Evolutionary conservation across 2,113 vertebrate species (phyloP), one percentile per base, ranked within the genome.

Genomic region (Holacanthus passer): DNA sequence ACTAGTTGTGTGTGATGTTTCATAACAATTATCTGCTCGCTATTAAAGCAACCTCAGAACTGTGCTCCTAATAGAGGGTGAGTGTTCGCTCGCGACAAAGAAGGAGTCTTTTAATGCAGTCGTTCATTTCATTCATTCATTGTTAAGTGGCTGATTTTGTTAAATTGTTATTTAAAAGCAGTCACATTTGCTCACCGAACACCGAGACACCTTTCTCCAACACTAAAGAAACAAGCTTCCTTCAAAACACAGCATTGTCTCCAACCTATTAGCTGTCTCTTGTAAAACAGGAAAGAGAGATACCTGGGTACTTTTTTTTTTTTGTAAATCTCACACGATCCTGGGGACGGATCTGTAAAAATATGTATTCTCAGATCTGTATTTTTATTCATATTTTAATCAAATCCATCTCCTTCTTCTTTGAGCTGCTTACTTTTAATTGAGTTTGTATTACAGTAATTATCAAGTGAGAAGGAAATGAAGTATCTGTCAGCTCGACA

Each of bases 391-490:
- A 56, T 13, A 14, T 85, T 91, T 91, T 89, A 92, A 91, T 92
- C 86, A 90, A 90, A 86, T 60, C 77, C 65, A 8, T 77, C 79
- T 85, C 73, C 55, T 71, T 77, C 69, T 73, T 85, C 82, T 71
- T 80, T 81, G 72, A 85, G 78, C 83, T 71, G 77, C 88, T 86
- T 92, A 84, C 79, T 90, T 92, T 92, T 94, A 94, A 94, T 94
- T 94, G 91, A 94, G 83, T 91, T 90, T 90, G 87, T 75, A 88
- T 88, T 91, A 87, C 87, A 89, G 90, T 91, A 93, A 94, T 95
- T 94, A 94, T 93, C 89, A 86, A 86, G 84, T 88, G 89, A 91
- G 86, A 84, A 90, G 68, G 83, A 89, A 88, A 92, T 59, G 67
- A 85, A 92, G 82, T 90, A 85, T 92, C 84, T 92, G 88, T 93